Evolutionary conservation across 1,140 invertebrate species (phyloP).

Genomic region (Drosophila repleta): DNA sequence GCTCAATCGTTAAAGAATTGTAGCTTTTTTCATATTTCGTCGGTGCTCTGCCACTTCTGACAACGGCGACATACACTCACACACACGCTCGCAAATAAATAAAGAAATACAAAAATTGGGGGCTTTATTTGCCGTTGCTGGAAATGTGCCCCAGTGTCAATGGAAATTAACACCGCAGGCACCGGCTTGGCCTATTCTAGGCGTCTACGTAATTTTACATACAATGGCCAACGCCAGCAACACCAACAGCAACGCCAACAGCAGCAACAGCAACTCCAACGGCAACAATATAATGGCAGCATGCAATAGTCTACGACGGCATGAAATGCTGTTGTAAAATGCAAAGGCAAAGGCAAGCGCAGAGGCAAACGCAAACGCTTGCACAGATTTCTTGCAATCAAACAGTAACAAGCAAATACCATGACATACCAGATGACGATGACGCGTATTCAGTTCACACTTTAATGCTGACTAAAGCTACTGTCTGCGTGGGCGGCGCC

Average conservation of each 20-base stretch:
- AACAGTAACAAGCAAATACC: constrained; percentile 28
- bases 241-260: constrained; percentile 3
- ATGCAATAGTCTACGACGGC: constrained; percentile 68
- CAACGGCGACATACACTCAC: constrained; percentile 50
- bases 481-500: constrained; percentile 10
- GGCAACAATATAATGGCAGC: constrained; percentile 26
- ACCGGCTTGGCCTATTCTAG: constrained; percentile 56
- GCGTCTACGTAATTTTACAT: constrained; percentile 79
- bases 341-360: constrained; percentile 36
- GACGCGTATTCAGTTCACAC: constrained; percentile 55
- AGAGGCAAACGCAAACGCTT: constrained; percentile 35
- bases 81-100: constrained; percentile 45
- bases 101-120: constrained; percentile 63
- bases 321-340: constrained; percentile 59
- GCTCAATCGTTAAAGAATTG: constrained; percentile 63
- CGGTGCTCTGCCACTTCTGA: constrained; percentile 49
- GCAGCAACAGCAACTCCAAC: background rate
- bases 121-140: constrained; percentile 15
- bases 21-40: constrained; percentile 49
- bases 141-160: constrained; percentile 60
- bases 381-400: constrained; percentile 68
- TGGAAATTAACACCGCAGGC: constrained; percentile 76
- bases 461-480: constrained; percentile 27
- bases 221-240: constrained; percentile 56
- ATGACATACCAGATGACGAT: constrained; percentile 30